Evolutionary conservation across 2,113 vertebrate species (phyloP), one percentile per base, ranked within the genome.

Genomic region (Channa maculata): DNA sequence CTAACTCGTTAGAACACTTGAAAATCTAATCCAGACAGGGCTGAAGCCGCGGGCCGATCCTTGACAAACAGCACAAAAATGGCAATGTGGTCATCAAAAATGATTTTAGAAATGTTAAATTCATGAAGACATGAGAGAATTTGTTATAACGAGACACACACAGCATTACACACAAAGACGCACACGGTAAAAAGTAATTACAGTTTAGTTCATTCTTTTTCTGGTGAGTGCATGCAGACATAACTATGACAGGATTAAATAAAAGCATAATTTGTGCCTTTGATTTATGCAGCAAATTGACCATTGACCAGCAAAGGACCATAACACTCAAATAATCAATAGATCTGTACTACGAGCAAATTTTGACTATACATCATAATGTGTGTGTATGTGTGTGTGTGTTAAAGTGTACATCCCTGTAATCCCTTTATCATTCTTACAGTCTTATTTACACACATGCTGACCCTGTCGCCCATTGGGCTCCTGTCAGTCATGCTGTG

Each of bases 281-380:
- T 79, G 58, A 79, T 86, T 82, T 58, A 64, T 51, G 45, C 44
- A 48, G 48, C 37, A 8, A 46, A 38, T 41, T 70, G 64, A 80
- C 78, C n/a, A 24, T 24, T 24, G 24, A 24, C 24, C 24, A 24
- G 24, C 24, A 24, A 9, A 51, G 58, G 38, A 71, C 53, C 60
- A 10, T 1, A 41, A 71, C 61, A 12, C 71, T 86, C 71, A 50
- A 71, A 88, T 82, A 86, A 88, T 92, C 87, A 88, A 88, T 83
- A 61, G 64, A 63, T 6, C 8, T 41, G 48, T n/a, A 75, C 49
- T 24, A 65, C 38, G 63, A 79, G 74, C 70, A 70, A 55, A 61
- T 67, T 67, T 81, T 8, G 63, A 86, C 55, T 51, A 1, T 61
- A 83, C 78, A 79, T 84, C 75, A 82, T 82, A 67, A 87, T 87